Base-by-base conservation (phyloP, 2,113 vertebrate genomes). In the Lasiurus borealis region DNA sequence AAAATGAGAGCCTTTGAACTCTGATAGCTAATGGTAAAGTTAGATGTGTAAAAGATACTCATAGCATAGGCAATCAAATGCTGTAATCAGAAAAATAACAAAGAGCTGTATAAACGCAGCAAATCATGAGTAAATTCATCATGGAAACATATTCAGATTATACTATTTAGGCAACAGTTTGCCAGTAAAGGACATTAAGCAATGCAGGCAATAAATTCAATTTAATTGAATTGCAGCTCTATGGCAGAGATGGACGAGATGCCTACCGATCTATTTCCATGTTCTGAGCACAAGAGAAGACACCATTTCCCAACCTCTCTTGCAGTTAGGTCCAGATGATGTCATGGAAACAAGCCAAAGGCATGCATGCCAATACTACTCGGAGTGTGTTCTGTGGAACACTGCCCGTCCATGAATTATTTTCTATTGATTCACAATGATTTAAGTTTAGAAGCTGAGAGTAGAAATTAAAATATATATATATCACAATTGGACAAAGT, bases 101-200 rank as follows among this genome's bases (percentile, higher is more conserved):
- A 64, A 83, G 23, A 1, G 3, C 34, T 93, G 59, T 50, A 16
- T 36, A 87, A 84, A 34, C 27, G 23, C 2, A 86, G 76, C 8
- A 85, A 77, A 77, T 90, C 8, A 27, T 59, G 52, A 87, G 21
- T 72, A 66, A 83, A 36, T 57, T 8, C 71, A 25, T 85, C 23
- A 46, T 48, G 13, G 25, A 62, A 88, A 92, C 14, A 8, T 77
- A 82, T 59, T 50, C 8, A 81, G 25, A 46, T 52, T 84, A 6
- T 40, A 59, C 46, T 69, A 73, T 21, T 91, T 40, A 82, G 27
- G 40, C 18, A 90, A 48, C 14, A 88, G 9, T 96, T 80, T 95
- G 12, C 62, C 59, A 88, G 15, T 12, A 85, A 44, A 72, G 0
- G 15, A 48, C 80, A 77, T 71, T 85, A 88, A 52, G 13, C 11